Percentiles rank a stretch among this genome's conserved stretches.
Evolutionary conservation across 2,888 invertebrate genomes (phyloP).

Genomic region (Diarsia brunnea): DNA sequence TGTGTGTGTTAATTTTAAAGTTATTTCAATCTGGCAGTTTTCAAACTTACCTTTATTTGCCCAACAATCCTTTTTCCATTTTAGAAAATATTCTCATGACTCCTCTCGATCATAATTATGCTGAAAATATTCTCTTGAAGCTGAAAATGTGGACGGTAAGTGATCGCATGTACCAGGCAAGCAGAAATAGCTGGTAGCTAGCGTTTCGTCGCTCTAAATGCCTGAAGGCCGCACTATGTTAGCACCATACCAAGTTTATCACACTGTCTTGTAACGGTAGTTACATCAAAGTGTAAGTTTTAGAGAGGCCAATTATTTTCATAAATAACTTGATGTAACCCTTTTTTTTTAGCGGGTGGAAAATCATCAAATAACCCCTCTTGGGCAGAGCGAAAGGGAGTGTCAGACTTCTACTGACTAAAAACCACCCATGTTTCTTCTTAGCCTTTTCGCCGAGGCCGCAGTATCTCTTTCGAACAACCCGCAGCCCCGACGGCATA

Average conservation of each 20-base stretch:
- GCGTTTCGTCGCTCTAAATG: constrained; percentile 59
- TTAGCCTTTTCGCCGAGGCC: too few species aligned
- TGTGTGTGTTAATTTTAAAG: not conserved
- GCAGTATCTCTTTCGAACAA: too few species aligned
- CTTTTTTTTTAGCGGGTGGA: too few species aligned
- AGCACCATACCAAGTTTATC: constrained; percentile 33
- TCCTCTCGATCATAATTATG: constrained; percentile 13
- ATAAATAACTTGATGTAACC: too few species aligned
- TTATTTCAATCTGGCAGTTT: not conserved
- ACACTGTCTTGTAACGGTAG: constrained; percentile 37
- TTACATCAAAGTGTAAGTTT: not conserved
- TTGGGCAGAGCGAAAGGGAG: too few species aligned
- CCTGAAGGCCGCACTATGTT: constrained; percentile 55
- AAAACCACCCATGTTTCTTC: too few species aligned
- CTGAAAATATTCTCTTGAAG: constrained; percentile 26
- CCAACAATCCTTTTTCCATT: not conserved
- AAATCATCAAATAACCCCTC: too few species aligned
- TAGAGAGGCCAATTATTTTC: not conserved
- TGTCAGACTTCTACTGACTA: too few species aligned
- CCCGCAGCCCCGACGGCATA: too few species aligned
- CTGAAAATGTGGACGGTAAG: constrained; percentile 29
- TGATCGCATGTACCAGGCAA: constrained; percentile 46
- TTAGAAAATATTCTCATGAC: not conserved
- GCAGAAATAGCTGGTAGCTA: constrained; percentile 55
- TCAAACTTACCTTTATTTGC: not conserved